These are phyloP conservation scores for Plectropomus leopardus DNA, from an alignment of 2,113 vertebrate genomes.

Conservation along the genomic window DNA sequence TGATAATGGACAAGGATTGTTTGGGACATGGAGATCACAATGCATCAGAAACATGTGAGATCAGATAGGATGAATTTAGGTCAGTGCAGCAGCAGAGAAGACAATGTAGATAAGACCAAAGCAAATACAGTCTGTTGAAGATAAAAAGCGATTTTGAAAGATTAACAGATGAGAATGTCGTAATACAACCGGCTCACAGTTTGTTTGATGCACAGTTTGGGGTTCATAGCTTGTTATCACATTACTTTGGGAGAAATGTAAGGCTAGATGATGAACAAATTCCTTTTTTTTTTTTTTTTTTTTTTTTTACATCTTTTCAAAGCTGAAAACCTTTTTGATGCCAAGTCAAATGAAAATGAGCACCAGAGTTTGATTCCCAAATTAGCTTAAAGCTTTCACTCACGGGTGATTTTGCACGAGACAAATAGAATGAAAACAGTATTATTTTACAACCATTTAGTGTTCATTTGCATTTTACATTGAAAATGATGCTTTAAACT, in stretches of 20 bases:
- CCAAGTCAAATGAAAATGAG: not conserved
- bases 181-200: slow-evolving; percentile 5
- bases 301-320: not conserved
- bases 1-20: not conserved
- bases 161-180: slow-evolving; percentile 32
- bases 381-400: not conserved
- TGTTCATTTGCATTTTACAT: not conserved
- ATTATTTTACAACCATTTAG: too few relatives aligned
- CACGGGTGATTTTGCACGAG: not conserved
- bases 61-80: slow-evolving; percentile 52
- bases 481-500: not conserved
- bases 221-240: slow-evolving; percentile 4
- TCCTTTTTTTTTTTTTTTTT: too few relatives aligned
- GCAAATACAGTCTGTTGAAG: slow-evolving; percentile 37
- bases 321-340: slow-evolving; percentile 10
- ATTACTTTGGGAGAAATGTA: not conserved
- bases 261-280: not conserved
- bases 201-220: slow-evolving; percentile 18
- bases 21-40: not conserved
- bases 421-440: not conserved
- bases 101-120: slow-evolving; percentile 36
- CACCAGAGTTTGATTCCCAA: not conserved
- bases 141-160: slow-evolving; percentile 34
- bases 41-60: slow-evolving; percentile 38
- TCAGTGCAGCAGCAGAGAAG: slow-evolving; percentile 23